Percentiles rank a stretch among this genome's conserved stretches.
Conservation (phyloP, 1,140 invertebrate species). For the Ceratina australensis region DNA sequence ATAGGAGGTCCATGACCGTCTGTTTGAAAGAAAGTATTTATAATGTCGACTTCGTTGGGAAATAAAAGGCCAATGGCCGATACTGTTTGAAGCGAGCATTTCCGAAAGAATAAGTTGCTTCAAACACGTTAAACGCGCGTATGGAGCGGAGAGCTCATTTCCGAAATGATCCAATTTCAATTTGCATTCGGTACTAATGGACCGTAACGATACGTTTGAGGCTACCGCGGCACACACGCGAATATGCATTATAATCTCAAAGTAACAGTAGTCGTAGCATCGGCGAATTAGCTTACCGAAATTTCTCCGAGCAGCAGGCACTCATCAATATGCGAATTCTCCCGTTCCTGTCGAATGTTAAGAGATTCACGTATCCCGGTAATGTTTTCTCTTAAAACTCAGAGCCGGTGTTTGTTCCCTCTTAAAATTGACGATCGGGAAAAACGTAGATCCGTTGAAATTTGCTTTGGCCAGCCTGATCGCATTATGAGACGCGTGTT, state of each 20-base stretch:
- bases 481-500: not conserved
- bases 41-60: not conserved
- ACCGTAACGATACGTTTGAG: not conserved
- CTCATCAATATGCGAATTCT: too few relatives aligned
- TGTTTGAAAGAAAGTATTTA: not conserved
- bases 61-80: not conserved
- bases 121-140: not conserved
- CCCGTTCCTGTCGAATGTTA: too few relatives aligned
- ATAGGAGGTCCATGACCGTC: too few relatives aligned
- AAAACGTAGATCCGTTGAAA: too few relatives aligned
- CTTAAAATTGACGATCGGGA: too few relatives aligned
- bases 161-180: not conserved
- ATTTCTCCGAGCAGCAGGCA: too few relatives aligned
- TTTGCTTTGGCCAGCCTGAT: too few relatives aligned
- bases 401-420: too few relatives aligned
- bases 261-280: too few relatives aligned
- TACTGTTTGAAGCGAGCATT: not conserved
- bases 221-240: not conserved
- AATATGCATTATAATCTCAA: not conserved
- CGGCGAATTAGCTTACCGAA: not conserved
- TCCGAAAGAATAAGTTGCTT: not conserved
- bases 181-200: not conserved
- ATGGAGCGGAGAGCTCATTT: not conserved
- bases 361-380: too few relatives aligned
- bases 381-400: too few relatives aligned